Evolutionary conservation across 2,888 invertebrate genomes (phyloP).

Genomic region (Tortrix viridana): DNA sequence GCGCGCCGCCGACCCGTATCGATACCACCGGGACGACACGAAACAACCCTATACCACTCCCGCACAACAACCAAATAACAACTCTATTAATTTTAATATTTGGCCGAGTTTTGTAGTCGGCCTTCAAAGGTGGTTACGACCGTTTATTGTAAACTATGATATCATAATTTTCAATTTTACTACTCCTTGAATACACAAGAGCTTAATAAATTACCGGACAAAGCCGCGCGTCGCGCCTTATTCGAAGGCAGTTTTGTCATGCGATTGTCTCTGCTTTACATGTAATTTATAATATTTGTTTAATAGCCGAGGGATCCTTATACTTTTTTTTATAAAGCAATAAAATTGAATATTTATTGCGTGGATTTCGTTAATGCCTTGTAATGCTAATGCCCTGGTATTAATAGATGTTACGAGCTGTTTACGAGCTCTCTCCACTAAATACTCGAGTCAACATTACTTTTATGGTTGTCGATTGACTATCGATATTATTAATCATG

Average conservation of each 20-base stretch:
- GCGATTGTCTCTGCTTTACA: conserved; percentile 55
- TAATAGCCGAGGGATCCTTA: conserved; percentile 45
- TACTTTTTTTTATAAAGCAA: conserved; percentile 53
- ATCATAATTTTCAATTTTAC: conserved; percentile 79
- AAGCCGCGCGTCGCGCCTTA: conserved; percentile 76
- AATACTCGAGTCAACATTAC: conserved; percentile 16
- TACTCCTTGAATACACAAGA: conserved; percentile 73
- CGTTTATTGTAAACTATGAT: conserved; percentile 43
- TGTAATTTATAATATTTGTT: conserved; percentile 52
- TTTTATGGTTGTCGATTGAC: neutral
- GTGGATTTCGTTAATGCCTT: conserved; percentile 55
- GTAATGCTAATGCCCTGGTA: conserved; percentile 48
- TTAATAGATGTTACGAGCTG: conserved; percentile 35
- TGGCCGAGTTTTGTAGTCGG: conserved; percentile 44
- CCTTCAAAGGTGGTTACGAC: conserved; percentile 43
- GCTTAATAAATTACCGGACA: conserved; percentile 76
- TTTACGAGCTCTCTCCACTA: conserved; percentile 30
- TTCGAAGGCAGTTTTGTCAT: conserved; percentile 74
- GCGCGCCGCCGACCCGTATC: conserved; percentile 72
- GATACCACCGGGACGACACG: conserved; percentile 54
- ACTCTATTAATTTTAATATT: conserved; percentile 39
- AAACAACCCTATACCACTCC: conserved; percentile 53
- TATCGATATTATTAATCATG: neutral
- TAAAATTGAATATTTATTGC: conserved; percentile 55
- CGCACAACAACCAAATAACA: conserved; percentile 38